These are phyloP conservation scores for Lepetodrilus schrolli DNA, from an alignment of 2,888 invertebrate genomes.

Conservation along the genomic window DNA sequence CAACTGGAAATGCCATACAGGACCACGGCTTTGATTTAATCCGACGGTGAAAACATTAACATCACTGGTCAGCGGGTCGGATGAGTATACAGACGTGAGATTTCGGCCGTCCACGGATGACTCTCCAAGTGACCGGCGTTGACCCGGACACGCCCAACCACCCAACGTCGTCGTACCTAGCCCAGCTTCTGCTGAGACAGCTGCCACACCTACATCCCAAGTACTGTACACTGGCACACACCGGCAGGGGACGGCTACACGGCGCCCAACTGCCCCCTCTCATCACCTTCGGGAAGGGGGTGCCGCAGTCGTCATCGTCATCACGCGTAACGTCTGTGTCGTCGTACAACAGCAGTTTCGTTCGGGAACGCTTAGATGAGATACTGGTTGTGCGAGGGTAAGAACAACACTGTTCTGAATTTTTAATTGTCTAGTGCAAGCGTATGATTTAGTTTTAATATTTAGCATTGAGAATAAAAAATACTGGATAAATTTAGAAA, in stretches of 20 bases:
- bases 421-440: no score
- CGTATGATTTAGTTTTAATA: no score
- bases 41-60: background rate
- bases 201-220: background rate
- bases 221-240: slow-evolving; percentile 13
- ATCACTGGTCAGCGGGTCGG: background rate
- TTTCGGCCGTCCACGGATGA: background rate
- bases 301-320: background rate
- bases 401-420: no score
- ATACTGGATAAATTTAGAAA: no score
- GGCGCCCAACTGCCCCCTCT: slow-evolving; percentile 5
- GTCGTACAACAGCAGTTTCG: background rate
- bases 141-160: background rate
- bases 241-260: background rate
- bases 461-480: no score
- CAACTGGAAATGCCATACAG: background rate
- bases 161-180: background rate
- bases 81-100: background rate
- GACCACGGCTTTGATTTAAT: background rate
- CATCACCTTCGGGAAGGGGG: slow-evolving; percentile 14
- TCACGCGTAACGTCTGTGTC: background rate
- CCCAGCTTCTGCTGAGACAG: no score
- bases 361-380: slow-evolving; percentile 11
- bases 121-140: background rate
- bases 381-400: slow-evolving; percentile 18